Evolutionary conservation across 2,797 vertebrate species (phyloP), one percentile per base, ranked within the genome.

Genomic region (Tokudaia tokunoshimensis): DNA sequence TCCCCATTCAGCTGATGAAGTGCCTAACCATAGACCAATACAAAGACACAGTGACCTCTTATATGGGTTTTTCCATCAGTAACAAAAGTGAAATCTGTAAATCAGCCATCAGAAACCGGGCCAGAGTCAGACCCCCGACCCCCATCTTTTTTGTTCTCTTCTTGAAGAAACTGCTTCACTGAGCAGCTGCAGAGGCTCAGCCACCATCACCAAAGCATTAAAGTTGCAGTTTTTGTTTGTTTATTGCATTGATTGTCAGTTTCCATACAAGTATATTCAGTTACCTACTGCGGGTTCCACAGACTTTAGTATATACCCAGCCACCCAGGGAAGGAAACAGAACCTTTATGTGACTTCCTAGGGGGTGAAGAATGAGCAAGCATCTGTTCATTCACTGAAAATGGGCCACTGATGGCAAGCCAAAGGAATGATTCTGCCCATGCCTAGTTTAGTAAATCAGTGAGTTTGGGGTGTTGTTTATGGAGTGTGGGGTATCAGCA

Each of bases 1-100:
- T 96, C n/a, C 0, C 78, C 81, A 6, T 97, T 76, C 93, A 97
- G 93, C 44, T 96, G 87, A 97, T 94, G 94, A 97, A 41, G 24
- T 97, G 96, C 57, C 34, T 93, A 72, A 65, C 17, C 91, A 57
- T 57, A 72, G 63, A 92, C 2, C 86, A 83, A 8, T 97, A 97
- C n/a, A 14, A 75, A 55, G 97, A 97, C 63, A 29, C 1, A 0
- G 4, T 96, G 74, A 97, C 96, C 24, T 31, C 89, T n/a, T 97
- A 96, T 0, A 86, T 97, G 95, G 92, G 93, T 31, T 94, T 97
- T 41, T 92, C 92, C 31, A 3, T 97, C 84, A 13, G n/a, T 41
- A 97, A 96, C 1, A 1, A 75, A 63, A 97, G 83, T 87, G 61
- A 34, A 52, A 52, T 3, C 5, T 97, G 96, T 80, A 95, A 34